Percentiles rank a stretch among this genome's conserved stretches.
Conservation (phyloP, 2,797 vertebrate genomes). For the Sebastes iracundus region DNA sequence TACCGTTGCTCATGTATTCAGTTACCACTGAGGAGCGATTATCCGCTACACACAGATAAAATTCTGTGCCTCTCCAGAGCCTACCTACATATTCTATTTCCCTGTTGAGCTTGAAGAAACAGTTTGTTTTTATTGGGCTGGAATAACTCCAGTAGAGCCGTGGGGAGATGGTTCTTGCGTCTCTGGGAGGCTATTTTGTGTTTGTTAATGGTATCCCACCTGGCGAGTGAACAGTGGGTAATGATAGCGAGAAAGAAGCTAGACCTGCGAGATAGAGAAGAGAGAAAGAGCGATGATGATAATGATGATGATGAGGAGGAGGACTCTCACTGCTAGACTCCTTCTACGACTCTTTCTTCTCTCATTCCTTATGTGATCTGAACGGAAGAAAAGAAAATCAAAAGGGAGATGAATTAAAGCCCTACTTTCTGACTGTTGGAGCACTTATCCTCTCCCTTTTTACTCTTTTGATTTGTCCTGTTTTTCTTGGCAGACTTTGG, state of each 20-base stretch:
- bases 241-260: slow-evolving; percentile 54
- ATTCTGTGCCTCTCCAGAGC: slow-evolving; percentile 37
- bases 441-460: slow-evolving; percentile 2
- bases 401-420: slow-evolving; percentile 23
- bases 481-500: background rate
- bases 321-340: slow-evolving; percentile 12
- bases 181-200: slow-evolving; percentile 53
- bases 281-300: slow-evolving; percentile 30
- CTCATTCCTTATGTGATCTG: background rate
- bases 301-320: slow-evolving; percentile 25
- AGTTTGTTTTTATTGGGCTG: slow-evolving; percentile 61
- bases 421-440: background rate
- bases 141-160: slow-evolving; percentile 49
- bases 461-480: slow-evolving; percentile 25
- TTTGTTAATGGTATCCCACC: slow-evolving; percentile 66
- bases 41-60: slow-evolving; percentile 37
- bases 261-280: slow-evolving; percentile 15
- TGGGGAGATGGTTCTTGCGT: slow-evolving; percentile 36
- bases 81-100: slow-evolving; percentile 43
- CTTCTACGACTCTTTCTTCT: slow-evolving; percentile 7
- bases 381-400: slow-evolving; percentile 10
- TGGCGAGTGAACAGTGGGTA: slow-evolving; percentile 54
- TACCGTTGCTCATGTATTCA: slow-evolving; percentile 36
- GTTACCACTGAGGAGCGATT: slow-evolving; percentile 48
- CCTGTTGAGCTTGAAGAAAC: slow-evolving; percentile 34